phyloP scores from a whole-genome alignment of 2,888 invertebrate genomes.

The Ptychoptera albimana region DNA sequence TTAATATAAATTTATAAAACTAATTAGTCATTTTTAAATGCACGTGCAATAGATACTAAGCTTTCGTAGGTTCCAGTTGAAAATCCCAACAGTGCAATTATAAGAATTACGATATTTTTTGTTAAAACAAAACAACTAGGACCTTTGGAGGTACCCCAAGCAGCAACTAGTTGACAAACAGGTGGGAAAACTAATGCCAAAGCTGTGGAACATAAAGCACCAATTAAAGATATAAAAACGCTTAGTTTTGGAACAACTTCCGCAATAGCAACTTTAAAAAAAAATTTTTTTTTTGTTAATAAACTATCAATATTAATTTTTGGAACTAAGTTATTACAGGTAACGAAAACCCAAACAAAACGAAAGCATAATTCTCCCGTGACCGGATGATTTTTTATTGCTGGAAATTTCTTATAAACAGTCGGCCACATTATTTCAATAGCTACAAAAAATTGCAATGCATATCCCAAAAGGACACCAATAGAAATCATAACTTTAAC shows the following conservation, averaged over 20 bases:
- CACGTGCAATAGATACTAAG: conserved; percentile 37
- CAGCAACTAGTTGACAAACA: conserved; percentile 61
- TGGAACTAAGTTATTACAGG: conserved; percentile 49
- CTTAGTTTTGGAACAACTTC: conserved; percentile 73
- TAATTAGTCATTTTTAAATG: conserved; percentile 13
- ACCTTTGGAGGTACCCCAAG: conserved; percentile 40
- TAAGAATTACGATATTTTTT: conserved; percentile 48
- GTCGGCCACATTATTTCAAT: conserved; percentile 76
- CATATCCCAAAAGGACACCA: conserved; percentile 79
- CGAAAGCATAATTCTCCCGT: conserved; percentile 55
- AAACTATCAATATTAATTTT: neutral
- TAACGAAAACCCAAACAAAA: conserved; percentile 54
- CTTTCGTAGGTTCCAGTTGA: conserved; percentile 62
- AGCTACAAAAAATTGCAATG: conserved; percentile 91
- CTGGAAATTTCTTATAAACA: conserved; percentile 36
- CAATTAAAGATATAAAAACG: conserved; percentile 80
- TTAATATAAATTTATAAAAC: too few relatives aligned
- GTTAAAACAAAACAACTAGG: conserved; percentile 30
- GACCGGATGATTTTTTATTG: conserved; percentile 37
- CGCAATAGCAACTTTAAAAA: conserved; percentile 59
- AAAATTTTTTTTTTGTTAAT: conserved; percentile 10
- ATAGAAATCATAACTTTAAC: conserved; percentile 73
- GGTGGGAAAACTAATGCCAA: conserved; percentile 81
- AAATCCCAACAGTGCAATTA: conserved; percentile 53
- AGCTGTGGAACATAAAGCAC: conserved; percentile 76